phyloP scores from a whole-genome alignment of 1,140 invertebrate species.

The Lethrus apterus region DNA sequence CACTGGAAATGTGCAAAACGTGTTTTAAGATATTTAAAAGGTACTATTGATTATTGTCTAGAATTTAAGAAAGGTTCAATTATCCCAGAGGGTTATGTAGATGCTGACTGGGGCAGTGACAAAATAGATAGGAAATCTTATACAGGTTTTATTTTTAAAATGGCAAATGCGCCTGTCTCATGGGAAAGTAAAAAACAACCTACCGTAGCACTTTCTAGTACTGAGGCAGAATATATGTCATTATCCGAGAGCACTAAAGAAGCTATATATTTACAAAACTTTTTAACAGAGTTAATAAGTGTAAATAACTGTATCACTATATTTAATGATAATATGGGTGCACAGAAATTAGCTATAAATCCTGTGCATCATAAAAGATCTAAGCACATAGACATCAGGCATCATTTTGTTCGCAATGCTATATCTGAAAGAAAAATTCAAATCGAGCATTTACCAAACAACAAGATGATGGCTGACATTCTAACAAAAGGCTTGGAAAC shows the following conservation, averaged over 20 bases:
- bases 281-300: conserved; percentile 20
- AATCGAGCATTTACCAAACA: not conserved
- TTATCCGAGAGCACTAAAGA: conserved; percentile 29
- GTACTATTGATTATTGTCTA: not conserved
- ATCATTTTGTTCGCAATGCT: not conserved
- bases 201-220: conserved; percentile 32
- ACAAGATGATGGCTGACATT: conserved; percentile 4
- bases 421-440: not conserved
- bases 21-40: conserved; percentile 5
- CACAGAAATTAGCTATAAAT: conserved; percentile 37
- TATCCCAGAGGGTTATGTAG: conserved; percentile 13
- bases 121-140: conserved; percentile 34
- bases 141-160: conserved; percentile 34
- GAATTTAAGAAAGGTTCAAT: conserved; percentile 27
- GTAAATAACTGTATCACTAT: conserved; percentile 13
- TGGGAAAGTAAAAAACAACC: conserved; percentile 30
- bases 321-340: conserved; percentile 38
- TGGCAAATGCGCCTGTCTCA: conserved; percentile 17
- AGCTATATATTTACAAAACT: conserved; percentile 25
- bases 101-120: conserved; percentile 38
- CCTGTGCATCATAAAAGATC: conserved; percentile 27
- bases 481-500: not conserved
- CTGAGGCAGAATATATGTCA: conserved; percentile 39
- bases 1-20: conserved; percentile 31
- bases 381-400: conserved; percentile 35